Base-by-base conservation (phyloP, 1,140 invertebrate species). In the Heliconius nattereri region DNA sequence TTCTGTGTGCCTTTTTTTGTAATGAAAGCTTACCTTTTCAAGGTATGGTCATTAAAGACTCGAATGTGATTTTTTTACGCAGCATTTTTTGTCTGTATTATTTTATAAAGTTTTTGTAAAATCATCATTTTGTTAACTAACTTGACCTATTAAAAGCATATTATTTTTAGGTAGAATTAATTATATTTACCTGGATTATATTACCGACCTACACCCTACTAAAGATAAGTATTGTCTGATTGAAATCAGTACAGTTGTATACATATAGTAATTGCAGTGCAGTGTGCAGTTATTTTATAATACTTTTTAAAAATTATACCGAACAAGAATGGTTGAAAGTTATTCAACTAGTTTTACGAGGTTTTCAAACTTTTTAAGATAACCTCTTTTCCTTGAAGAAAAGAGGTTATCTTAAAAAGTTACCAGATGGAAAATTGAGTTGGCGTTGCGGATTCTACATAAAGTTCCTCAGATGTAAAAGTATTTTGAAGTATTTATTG, bases 401-500 rank as follows among this genome's bases (percentile, higher is more conserved):
- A 73, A 45, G 70, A n/a, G 70, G 76, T 77, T 77, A 71, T 77
- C 76, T 77, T 72, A 72, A 77, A 76, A 77, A 76, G 75, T 76
- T 76, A 71, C 37, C 75, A 71, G 75, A 71, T 77, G 76, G 76
- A 54, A 77, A 77, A 72, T 72, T 71, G 70, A 52, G 76, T 77
- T 54, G 66, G 40, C 71, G 76, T 40, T 52, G 40, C 45, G 45
- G 60, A 57, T 76, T 66, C 37, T 40, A 49, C 37, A 66, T 52
- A 54, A 77, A 77, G 23, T 37, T 77, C n/a, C 11, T 37, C 40
- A 23, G 9, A 37, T 45, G 13, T 29, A 32, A 19, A 76, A 76
- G 7, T 71, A 76, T 76, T 71, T 8, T 76, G n/a, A 76, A 26
- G 26, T 71, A 76, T 76, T 49, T 35, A 71, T 76, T 76, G 57